These are phyloP conservation scores for Drosophila buzzatii DNA, from an alignment of 2,888 invertebrate genomes.

Conservation along the genomic window DNA sequence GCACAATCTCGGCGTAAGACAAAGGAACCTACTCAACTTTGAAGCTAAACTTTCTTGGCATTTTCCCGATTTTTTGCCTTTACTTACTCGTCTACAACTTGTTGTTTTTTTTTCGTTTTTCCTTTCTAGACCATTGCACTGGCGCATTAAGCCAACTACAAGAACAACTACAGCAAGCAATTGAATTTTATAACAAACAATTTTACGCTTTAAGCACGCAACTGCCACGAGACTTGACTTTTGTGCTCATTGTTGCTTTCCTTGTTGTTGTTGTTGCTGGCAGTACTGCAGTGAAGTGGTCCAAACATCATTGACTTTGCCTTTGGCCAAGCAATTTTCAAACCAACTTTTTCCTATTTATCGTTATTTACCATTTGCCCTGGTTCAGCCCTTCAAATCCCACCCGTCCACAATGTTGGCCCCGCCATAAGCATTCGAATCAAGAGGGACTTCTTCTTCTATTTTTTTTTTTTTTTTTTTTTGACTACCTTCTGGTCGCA, in stretches of 20 bases:
- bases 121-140: slow-evolving; percentile 61
- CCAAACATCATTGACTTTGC: slow-evolving; percentile 75
- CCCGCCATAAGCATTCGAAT: slow-evolving; percentile 57
- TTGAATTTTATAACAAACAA: slow-evolving; percentile 80
- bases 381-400: slow-evolving; percentile 2
- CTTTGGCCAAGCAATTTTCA: slow-evolving; percentile 68
- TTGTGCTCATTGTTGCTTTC: slow-evolving; percentile 51
- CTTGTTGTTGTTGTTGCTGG: slow-evolving; percentile 38
- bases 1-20: slow-evolving; percentile 47
- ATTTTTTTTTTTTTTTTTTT: slow-evolving; percentile 6
- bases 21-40: slow-evolving; percentile 44
- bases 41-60: slow-evolving; percentile 59
- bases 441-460: slow-evolving; percentile 15
- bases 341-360: slow-evolving; percentile 71
- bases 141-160: slow-evolving; percentile 49
- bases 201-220: slow-evolving; percentile 76
- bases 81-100: neutral
- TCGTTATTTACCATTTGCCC: slow-evolving; percentile 74
- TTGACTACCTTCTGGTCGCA: slow-evolving; percentile 31
- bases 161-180: slow-evolving; percentile 45
- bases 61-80: slow-evolving; percentile 23
- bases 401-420: slow-evolving; percentile 8
- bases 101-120: slow-evolving; percentile 16
- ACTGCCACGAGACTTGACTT: slow-evolving; percentile 56
- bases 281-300: slow-evolving; percentile 62